Conservation (phyloP, 2,797 vertebrate species). For the Cebuella pygmaea region DNA sequence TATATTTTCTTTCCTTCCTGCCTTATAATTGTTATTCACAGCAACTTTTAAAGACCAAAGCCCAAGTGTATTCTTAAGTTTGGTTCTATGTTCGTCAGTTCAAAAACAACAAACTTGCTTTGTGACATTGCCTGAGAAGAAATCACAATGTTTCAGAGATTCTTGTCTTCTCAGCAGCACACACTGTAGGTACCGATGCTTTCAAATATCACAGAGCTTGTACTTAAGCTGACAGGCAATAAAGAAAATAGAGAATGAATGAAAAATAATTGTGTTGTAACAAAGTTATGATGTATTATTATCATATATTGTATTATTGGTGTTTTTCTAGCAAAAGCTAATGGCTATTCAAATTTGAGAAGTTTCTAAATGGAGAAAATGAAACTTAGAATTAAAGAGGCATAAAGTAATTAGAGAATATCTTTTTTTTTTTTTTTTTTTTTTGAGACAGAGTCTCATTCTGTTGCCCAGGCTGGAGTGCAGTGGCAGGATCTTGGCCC, state of each 20-base stretch:
- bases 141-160: conserved; percentile 5
- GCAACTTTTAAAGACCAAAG: conserved; percentile 30
- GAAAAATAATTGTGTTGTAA: neutral
- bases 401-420: neutral
- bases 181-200: neutral
- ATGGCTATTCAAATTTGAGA: neutral
- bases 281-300: neutral
- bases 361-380: conserved; percentile 11
- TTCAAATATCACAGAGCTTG: neutral
- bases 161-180: neutral
- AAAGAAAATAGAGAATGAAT: neutral
- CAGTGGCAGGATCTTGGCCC: neutral
- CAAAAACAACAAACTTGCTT: neutral
- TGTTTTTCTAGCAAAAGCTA: neutral
- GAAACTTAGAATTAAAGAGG: neutral
- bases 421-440: too few relatives aligned
- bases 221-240: neutral
- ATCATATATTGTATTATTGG: neutral
- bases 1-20: neutral
- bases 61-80: conserved; percentile 5
- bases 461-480: neutral
- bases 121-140: conserved; percentile 4
- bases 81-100: conserved; percentile 10
- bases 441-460: neutral
- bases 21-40: conserved; percentile 40